Conservation (phyloP, 2,113 vertebrate species). For the Anhinga rufa region DNA sequence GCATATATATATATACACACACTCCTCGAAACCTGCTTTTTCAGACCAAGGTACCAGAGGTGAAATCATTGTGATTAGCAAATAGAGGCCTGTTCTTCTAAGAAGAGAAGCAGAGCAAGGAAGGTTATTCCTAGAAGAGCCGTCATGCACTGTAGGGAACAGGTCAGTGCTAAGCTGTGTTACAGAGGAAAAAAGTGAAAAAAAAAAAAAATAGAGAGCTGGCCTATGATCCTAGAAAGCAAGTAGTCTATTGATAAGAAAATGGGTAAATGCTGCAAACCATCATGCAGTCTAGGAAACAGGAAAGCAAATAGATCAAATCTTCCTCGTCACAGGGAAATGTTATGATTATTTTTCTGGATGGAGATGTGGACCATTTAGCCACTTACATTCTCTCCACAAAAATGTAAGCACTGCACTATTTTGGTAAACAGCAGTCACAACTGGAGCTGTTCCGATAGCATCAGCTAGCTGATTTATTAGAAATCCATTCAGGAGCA, state of each 20-base stretch:
- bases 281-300: not conserved
- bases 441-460: not conserved
- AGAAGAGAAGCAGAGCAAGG: not conserved
- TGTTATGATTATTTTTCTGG: not conserved
- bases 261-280: not conserved
- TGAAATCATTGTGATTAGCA: not conserved
- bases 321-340: not conserved
- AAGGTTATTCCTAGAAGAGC: not conserved
- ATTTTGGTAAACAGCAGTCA: not conserved
- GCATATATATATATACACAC: no score
- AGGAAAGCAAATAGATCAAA: not conserved
- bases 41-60: not conserved
- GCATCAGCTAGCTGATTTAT: not conserved
- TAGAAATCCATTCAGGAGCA: not conserved
- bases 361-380: not conserved
- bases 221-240: not conserved
- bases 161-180: not conserved
- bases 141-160: not conserved
- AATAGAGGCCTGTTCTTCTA: not conserved
- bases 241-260: not conserved
- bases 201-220: not conserved
- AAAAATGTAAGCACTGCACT: conserved; percentile 11
- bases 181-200: not conserved
- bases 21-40: not conserved
- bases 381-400: conserved; percentile 10